These are phyloP conservation scores for Myanophis thanlyinensis DNA, from an alignment of 2,113 vertebrate genomes.

Conservation along the genomic window DNA sequence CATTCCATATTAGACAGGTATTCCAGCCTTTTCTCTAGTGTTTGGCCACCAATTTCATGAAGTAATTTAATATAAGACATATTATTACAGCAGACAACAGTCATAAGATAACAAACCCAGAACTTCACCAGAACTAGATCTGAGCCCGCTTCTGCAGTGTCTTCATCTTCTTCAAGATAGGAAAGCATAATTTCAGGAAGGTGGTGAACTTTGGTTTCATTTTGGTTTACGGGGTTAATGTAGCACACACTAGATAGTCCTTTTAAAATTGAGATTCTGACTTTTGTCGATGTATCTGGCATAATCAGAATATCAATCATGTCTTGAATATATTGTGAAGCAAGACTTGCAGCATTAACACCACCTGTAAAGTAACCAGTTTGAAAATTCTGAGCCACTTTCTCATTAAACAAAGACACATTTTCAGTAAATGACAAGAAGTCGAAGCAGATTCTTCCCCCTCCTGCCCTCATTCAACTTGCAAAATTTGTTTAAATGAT, in stretches of 20 bases:
- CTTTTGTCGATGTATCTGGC: background rate
- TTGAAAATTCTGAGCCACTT: background rate
- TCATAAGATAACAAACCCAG: constrained; percentile 51
- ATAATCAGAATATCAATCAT: constrained; percentile 10
- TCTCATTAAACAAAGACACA: background rate
- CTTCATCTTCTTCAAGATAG: constrained; percentile 2
- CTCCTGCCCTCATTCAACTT: background rate
- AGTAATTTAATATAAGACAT: constrained; percentile 1
- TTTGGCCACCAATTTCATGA: background rate
- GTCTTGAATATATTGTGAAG: constrained; percentile 32
- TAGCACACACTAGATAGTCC: constrained; percentile 36
- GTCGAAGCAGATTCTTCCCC: background rate
- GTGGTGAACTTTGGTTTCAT: background rate
- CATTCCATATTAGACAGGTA: constrained; percentile 19
- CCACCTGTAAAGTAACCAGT: constrained; percentile 39
- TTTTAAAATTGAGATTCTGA: constrained; percentile 40
- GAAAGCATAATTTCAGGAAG: constrained; percentile 7
- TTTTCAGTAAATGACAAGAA: background rate
- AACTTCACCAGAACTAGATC: constrained; percentile 11
- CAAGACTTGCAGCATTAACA: background rate
- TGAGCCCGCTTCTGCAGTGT: background rate
- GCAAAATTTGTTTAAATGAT: background rate
- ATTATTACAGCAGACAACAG: constrained; percentile 56
- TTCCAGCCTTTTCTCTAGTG: constrained; percentile 3
- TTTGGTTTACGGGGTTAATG: constrained; percentile 43